Conservation (phyloP, 2,113 vertebrate genomes). For the Tachycineta bicolor region DNA sequence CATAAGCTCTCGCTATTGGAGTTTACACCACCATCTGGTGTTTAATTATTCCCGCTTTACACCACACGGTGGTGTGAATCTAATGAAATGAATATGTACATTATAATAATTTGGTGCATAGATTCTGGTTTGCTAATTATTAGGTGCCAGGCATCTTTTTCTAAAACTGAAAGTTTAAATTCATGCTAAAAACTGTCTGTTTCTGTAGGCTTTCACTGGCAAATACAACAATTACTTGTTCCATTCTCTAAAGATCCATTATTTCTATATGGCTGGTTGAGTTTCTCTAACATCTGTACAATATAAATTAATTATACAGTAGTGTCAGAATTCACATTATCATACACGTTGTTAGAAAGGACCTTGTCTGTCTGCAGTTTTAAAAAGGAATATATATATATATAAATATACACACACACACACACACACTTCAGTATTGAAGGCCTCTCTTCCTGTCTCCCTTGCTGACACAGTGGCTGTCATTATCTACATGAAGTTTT, state of each 20-base stretch:
- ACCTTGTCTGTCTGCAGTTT: not conserved
- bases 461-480: not conserved
- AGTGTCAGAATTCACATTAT: not conserved
- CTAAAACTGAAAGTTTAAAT: slow-evolving; percentile 35
- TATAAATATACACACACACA: too few species aligned
- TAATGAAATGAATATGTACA: slow-evolving; percentile 73
- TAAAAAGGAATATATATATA: not conserved
- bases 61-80: slow-evolving; percentile 75
- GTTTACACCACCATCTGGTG: slow-evolving; percentile 80
- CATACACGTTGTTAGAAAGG: not conserved
- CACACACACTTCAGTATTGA: not conserved
- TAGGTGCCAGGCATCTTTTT: slow-evolving; percentile 43
- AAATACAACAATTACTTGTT: slow-evolving; percentile 34
- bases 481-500: not conserved
- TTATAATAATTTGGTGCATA: slow-evolving; percentile 68
- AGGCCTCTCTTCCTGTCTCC: not conserved
- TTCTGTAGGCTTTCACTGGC: slow-evolving; percentile 18
- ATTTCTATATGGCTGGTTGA: slow-evolving; percentile 22
- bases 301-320: slow-evolving; percentile 47
- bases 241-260: slow-evolving; percentile 33
- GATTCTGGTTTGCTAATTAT: slow-evolving; percentile 70
- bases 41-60: slow-evolving; percentile 81
- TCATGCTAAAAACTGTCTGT: slow-evolving; percentile 26
- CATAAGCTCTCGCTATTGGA: slow-evolving; percentile 70
- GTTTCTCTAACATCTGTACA: slow-evolving; percentile 59